Evolutionary conservation across 2,888 invertebrate genomes (phyloP).

Genomic region (Hydrotaea diabolus): DNA sequence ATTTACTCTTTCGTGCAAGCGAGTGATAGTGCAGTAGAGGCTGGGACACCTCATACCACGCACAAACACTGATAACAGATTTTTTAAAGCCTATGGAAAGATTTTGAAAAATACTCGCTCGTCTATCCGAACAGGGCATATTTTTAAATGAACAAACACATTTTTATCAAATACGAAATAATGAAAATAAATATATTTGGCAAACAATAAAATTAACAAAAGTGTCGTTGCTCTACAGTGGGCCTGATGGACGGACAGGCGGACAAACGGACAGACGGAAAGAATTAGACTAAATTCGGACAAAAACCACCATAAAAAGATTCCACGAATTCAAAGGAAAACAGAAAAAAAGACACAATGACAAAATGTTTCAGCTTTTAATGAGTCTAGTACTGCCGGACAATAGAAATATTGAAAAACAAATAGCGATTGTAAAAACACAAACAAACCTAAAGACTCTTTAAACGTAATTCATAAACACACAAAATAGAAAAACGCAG

Average conservation of each 20-base stretch:
- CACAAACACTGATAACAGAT: neutral
- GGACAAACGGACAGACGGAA: neutral
- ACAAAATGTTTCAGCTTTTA: conserved; percentile 3
- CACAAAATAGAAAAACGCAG: neutral
- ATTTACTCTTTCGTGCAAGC: no score
- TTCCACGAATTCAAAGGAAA: conserved; percentile 24
- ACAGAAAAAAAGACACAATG: neutral
- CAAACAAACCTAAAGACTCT: neutral
- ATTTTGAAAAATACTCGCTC: conserved; percentile 15
- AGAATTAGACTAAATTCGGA: neutral
- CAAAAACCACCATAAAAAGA: conserved; percentile 16
- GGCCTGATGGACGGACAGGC: no score
- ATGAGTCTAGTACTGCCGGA: neutral
- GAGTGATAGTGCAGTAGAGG: no score
- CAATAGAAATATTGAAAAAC: neutral
- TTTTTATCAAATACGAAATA: conserved; percentile 17
- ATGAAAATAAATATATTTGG: conserved; percentile 16
- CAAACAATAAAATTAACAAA: conserved; percentile 15
- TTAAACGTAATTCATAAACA: conserved; percentile 25
- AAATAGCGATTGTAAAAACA: neutral
- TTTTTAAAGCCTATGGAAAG: neutral
- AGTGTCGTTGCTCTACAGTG: neutral
- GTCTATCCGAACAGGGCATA: neutral
- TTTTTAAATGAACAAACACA: conserved; percentile 7
- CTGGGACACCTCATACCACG: conserved; percentile 29